phyloP scores from a whole-genome alignment of 1,140 invertebrate species.

The Ceratosolen fusciceps region DNA sequence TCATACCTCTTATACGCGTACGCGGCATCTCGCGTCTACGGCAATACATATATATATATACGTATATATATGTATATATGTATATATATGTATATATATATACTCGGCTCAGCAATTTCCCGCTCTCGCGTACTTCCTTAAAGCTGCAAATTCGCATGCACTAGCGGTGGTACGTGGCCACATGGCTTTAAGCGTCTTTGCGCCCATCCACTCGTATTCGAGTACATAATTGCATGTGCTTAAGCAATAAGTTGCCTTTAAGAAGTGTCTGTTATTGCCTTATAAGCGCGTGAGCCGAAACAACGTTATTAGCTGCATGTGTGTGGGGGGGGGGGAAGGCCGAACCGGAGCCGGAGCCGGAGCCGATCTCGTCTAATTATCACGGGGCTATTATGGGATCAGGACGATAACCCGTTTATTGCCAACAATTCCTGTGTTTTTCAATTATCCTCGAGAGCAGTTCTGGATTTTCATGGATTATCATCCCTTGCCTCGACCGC shows the following conservation, averaged over 20 bases:
- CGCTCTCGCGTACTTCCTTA: background rate
- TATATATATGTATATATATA: background rate
- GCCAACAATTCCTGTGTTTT: background rate
- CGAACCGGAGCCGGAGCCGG: no score
- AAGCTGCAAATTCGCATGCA: background rate
- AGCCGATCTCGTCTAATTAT: background rate
- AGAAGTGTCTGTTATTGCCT: background rate
- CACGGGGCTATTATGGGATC: background rate
- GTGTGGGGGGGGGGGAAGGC: no score
- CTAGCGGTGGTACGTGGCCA: background rate
- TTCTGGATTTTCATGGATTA: background rate
- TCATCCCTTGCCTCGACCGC: no score
- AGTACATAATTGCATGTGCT: background rate
- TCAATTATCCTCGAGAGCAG: background rate
- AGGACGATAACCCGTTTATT: conserved; percentile 23
- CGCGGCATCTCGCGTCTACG: background rate
- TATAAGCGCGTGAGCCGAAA: background rate
- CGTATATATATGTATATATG: background rate
- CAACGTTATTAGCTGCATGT: no score
- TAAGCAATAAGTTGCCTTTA: background rate
- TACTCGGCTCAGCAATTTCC: background rate
- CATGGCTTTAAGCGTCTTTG: background rate
- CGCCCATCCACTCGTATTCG: background rate
- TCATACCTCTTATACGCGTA: background rate
- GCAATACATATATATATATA: background rate